These are phyloP conservation scores for Melieria picta DNA, from an alignment of 2,888 invertebrate genomes.

Conservation along the genomic window DNA sequence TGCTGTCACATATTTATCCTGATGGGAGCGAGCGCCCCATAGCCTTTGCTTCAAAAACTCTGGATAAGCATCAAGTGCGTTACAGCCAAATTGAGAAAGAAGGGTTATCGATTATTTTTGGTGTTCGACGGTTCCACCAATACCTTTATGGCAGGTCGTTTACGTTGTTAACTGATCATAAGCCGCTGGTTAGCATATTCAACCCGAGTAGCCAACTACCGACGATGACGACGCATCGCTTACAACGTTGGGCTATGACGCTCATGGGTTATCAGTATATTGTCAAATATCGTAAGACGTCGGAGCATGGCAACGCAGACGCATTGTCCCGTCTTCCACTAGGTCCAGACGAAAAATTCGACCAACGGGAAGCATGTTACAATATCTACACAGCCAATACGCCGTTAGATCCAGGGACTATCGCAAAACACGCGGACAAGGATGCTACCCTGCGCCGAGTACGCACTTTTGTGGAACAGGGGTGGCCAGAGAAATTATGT, in stretches of 20 bases:
- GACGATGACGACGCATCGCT: slow-evolving; percentile 18
- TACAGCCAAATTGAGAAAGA: slow-evolving; percentile 36
- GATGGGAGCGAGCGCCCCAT: slow-evolving; percentile 22
- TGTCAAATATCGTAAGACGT: slow-evolving; percentile 18
- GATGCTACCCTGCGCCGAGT: slow-evolving; percentile 5
- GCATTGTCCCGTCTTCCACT: background rate
- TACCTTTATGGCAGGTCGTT: slow-evolving; percentile 23
- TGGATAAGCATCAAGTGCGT: slow-evolving; percentile 19
- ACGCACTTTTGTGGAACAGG: slow-evolving; percentile 8
- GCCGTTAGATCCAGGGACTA: slow-evolving; percentile 12
- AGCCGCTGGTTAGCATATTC: slow-evolving; percentile 25
- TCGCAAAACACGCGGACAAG: background rate
- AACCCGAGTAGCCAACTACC: slow-evolving; percentile 17
- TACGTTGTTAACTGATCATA: slow-evolving; percentile 22
- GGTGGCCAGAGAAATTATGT: slow-evolving; percentile 20
- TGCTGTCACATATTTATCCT: no score
- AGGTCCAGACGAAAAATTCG: background rate
- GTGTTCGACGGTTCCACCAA: slow-evolving; percentile 18
- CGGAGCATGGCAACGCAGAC: slow-evolving; percentile 17
- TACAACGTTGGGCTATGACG: slow-evolving; percentile 27
- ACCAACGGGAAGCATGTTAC: slow-evolving; percentile 16
- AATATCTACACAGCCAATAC: slow-evolving; percentile 5
- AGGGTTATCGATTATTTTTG: slow-evolving; percentile 26
- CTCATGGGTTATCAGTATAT: slow-evolving; percentile 20
- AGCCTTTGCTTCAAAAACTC: slow-evolving; percentile 25